These are phyloP conservation scores for Clarias gariepinus DNA, from an alignment of 2,113 vertebrate genomes.

Conservation along the genomic window DNA sequence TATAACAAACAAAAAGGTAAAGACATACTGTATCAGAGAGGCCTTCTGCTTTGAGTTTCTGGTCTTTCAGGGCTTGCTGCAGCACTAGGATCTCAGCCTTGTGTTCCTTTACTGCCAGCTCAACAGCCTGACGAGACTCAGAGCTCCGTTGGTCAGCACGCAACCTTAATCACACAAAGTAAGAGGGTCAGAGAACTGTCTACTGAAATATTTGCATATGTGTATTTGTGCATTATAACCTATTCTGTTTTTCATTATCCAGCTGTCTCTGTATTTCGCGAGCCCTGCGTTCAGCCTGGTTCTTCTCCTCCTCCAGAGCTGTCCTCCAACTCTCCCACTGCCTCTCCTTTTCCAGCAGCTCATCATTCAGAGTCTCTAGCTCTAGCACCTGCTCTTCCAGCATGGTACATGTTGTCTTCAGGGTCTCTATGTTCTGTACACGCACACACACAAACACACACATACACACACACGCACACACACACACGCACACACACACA, in stretches of 20 bases:
- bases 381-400: constrained; percentile 98
- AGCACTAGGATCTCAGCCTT: constrained; percentile 94
- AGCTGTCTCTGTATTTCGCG: constrained; percentile 93
- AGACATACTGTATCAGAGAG: constrained; percentile 90
- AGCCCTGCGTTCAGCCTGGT: constrained; percentile 89
- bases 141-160: constrained; percentile 93
- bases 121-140: constrained; percentile 93
- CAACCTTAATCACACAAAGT: constrained; percentile 66
- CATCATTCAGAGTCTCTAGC: constrained; percentile 93
- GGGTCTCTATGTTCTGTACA: constrained; percentile 93
- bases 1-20: not conserved
- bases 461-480: constrained; percentile 52
- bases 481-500: constrained; percentile 33
- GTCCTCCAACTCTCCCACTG: constrained; percentile 96
- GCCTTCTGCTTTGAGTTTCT: constrained; percentile 96
- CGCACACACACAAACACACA: constrained; percentile 24
- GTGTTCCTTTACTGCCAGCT: constrained; percentile 95
- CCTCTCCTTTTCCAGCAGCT: constrained; percentile 95
- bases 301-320: constrained; percentile 93
- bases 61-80: constrained; percentile 97
- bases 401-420: constrained; percentile 99
- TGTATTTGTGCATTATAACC: constrained; percentile 68
- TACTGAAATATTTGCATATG: not conserved
- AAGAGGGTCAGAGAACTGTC: not conserved
- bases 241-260: constrained; percentile 96